Base-by-base conservation (phyloP, 2,888 invertebrate genomes). In the Heterodera filipjevi region DNA sequence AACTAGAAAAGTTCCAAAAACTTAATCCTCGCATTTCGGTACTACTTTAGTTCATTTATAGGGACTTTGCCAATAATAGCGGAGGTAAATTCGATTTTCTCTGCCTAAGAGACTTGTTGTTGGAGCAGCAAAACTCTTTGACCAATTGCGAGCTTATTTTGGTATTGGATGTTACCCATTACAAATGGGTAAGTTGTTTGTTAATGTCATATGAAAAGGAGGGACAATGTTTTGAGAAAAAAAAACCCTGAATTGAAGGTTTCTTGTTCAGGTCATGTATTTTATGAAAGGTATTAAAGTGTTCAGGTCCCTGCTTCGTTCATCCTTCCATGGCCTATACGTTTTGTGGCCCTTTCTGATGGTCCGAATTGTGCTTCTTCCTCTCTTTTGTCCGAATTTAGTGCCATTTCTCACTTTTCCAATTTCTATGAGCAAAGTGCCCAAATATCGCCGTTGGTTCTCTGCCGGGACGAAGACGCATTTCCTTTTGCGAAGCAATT, bases 101-200 rank as follows among this genome's bases (percentile, higher is more conserved):
- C 10, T 22, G 59, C 10, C 27, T 59, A 27, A 10, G n/a, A 22
- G 59, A 59, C 27, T 59, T 59, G 27, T 59, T 59, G 59, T 22
- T 59, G 27, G 59, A 59, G 59, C 59, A 59, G n/a, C 59, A 59
- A 27, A 59, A 27, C 59, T 59, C 59, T 27, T 22, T 59, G 59
- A 59, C 59, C 59, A 59, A 59, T 27, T 59, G 19, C 10, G 59
- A 59, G 22, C 27, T 59, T 22, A 59, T 59, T 59, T 59, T 59
- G 59, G 27, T 59, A 27, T 59, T 59, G 59, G 59, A 59, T n/a
- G 59, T 59, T 22, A 59, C 59, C 59, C 59, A 59, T 59, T 59
- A 59, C 27, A 59, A 59, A 59, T 59, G 59, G 59, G 59, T 59
- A n/a, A 59, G n/a, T 22, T 53, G 16, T 19, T 2, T 22, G 16